Conservation (phyloP, 2,113 vertebrate genomes). For the Colistium nudipinnis region DNA sequence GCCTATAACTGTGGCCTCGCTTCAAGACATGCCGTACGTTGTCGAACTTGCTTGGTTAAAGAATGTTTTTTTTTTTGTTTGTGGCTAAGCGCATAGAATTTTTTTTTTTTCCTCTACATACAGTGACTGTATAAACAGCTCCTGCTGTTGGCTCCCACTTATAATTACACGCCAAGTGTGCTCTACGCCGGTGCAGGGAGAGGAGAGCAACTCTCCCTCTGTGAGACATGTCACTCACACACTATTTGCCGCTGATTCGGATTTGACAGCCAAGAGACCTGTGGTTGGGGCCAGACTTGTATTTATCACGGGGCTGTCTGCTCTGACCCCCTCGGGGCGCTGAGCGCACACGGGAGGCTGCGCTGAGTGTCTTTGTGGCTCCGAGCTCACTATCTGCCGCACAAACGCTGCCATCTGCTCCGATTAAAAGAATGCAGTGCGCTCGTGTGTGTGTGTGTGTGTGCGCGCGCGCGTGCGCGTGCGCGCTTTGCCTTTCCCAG, state of each 20-base stretch:
- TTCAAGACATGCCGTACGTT: slow-evolving; percentile 4
- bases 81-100: neutral
- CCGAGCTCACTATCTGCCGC: slow-evolving; percentile 36
- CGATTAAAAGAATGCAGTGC: slow-evolving; percentile 67
- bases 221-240: slow-evolving; percentile 47
- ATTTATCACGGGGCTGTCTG: slow-evolving; percentile 45
- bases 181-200: neutral
- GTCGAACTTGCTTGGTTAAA: slow-evolving; percentile 21
- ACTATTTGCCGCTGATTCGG: slow-evolving; percentile 51
- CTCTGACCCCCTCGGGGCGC: slow-evolving; percentile 50
- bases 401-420: slow-evolving; percentile 64
- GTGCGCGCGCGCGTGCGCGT: no score
- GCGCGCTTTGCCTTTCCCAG: slow-evolving; percentile 59
- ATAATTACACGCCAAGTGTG: slow-evolving; percentile 27
- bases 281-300: slow-evolving; percentile 57
- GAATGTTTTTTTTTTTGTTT: slow-evolving; percentile 7
- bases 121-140: slow-evolving; percentile 14
- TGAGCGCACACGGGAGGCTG: slow-evolving; percentile 24
- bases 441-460: no score
- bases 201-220: slow-evolving; percentile 20
- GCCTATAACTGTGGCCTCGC: slow-evolving; percentile 13
- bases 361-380: slow-evolving; percentile 33
- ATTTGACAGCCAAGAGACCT: slow-evolving; percentile 60
- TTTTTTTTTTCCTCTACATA: slow-evolving; percentile 15
- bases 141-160: slow-evolving; percentile 16